These are phyloP conservation scores for Stenotaenia linearis DNA, from an alignment of 2,888 invertebrate genomes.

Conservation along the genomic window DNA sequence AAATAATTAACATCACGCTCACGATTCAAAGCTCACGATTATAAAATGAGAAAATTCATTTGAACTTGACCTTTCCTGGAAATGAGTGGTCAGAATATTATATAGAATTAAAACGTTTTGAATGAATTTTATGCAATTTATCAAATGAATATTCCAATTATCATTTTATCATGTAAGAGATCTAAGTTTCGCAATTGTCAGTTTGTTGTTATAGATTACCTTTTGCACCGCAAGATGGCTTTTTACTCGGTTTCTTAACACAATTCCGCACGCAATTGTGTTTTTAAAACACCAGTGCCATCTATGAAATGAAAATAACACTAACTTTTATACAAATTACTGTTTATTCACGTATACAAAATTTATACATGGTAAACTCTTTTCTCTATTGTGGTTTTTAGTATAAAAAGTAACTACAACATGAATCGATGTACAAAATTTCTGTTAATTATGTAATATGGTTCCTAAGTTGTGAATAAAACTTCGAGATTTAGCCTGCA, in stretches of 20 bases:
- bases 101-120: no score
- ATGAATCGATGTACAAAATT: no score
- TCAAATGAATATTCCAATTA: no score
- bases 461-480: not conserved
- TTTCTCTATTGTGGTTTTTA: no score
- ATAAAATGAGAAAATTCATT: not conserved
- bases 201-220: not conserved
- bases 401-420: constrained; percentile 1
- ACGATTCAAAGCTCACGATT: not conserved
- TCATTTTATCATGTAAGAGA: no score
- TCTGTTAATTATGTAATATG: not conserved
- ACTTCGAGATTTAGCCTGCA: not conserved
- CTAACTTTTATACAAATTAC: not conserved
- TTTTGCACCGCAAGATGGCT: not conserved
- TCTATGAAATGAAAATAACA: not conserved
- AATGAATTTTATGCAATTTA: not conserved
- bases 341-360: not conserved
- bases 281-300: not conserved
- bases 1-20: not conserved
- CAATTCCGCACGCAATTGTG: no score
- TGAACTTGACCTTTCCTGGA: not conserved
- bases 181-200: no score
- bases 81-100: not conserved
- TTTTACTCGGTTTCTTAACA: no score
- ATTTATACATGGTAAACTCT: not conserved